A percentile compares a stretch with the other conserved stretches of the same genome.
These are phyloP conservation scores for Porites evermanni DNA, from an alignment of 92 coral and sea anemone genomes.

Conservation along the genomic window DNA sequence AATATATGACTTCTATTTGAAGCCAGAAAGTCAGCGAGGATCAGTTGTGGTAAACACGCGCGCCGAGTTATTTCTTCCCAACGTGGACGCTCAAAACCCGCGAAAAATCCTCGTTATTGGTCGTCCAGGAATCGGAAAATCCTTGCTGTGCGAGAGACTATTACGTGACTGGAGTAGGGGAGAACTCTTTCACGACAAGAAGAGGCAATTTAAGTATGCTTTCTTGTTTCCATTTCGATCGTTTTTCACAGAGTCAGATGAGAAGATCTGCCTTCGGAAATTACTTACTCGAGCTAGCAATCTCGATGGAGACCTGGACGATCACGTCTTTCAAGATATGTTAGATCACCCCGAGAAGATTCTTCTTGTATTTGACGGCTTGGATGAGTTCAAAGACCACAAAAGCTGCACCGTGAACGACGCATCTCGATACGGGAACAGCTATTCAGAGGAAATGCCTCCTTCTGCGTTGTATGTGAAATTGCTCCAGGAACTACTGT, in stretches of 20 bases:
- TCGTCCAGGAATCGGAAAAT: conserved; percentile 69
- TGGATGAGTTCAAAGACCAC: conserved; percentile 59
- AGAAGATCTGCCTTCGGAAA: conserved; percentile 22
- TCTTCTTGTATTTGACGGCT: conserved; percentile 61
- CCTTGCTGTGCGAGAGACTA: conserved; percentile 54
- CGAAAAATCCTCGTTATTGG: conserved; percentile 62
- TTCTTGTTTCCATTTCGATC: conserved; percentile 48
- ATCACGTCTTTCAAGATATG: conserved; percentile 36
- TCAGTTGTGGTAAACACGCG: conserved; percentile 29
- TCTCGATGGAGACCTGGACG: conserved; percentile 34
- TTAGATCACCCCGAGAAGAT: conserved; percentile 41
- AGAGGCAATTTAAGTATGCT: conserved; percentile 25
- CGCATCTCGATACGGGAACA: conserved; percentile 40
- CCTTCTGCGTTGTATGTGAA: conserved; percentile 49
- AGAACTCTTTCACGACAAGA: conserved; percentile 6
- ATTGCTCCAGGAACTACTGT: conserved; percentile 48
- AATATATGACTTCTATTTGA: conserved; percentile 24
- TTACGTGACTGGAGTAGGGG: conserved; percentile 65
- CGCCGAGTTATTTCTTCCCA: conserved; percentile 19
- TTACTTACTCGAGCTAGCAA: conserved; percentile 20
- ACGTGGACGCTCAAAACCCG: conserved; percentile 35
- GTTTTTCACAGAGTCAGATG: conserved; percentile 3
- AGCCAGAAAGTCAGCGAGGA: conserved; percentile 27
- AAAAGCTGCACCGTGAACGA: conserved; percentile 27
- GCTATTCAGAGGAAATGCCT: conserved; percentile 42